Conservation (phyloP, 2,888 invertebrate genomes). For the Aporophyla nigra region DNA sequence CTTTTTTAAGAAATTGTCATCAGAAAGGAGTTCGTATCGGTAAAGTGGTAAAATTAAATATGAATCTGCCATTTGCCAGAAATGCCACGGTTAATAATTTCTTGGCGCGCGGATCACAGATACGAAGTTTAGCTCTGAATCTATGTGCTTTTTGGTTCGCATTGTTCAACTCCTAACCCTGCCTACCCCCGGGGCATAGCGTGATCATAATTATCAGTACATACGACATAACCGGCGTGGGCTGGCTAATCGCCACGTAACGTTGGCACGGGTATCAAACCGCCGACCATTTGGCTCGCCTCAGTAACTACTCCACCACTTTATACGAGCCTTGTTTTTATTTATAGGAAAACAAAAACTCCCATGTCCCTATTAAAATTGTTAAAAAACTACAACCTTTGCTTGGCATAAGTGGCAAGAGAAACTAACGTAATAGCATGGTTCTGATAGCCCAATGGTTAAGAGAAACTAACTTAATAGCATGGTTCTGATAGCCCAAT, state of each 20-base stretch:
- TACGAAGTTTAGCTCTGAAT: background rate
- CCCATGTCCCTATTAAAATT: background rate
- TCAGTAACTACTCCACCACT: slow-evolving; percentile 46
- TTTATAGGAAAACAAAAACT: slow-evolving; percentile 35
- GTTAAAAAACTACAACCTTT: background rate
- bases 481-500: background rate
- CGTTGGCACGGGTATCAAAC: slow-evolving; percentile 58
- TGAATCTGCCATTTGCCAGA: background rate
- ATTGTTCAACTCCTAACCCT: slow-evolving; percentile 21
- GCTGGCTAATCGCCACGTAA: slow-evolving; percentile 62
- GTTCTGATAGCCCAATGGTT: no score
- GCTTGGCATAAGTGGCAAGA: background rate
- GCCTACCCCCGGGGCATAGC: slow-evolving; percentile 4
- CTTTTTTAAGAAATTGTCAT: no score
- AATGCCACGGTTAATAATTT: background rate
- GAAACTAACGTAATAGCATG: background rate
- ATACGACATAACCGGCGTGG: slow-evolving; percentile 26
- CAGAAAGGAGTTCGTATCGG: background rate
- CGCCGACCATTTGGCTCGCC: slow-evolving; percentile 59
- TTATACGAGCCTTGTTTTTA: slow-evolving; percentile 40
- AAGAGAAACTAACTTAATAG: background rate
- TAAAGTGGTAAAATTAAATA: background rate
- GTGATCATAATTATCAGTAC: slow-evolving; percentile 55
- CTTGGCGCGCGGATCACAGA: background rate
- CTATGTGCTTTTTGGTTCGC: background rate